Base-by-base conservation (phyloP, 2,113 vertebrate species). In the Dendropsophus ebraccatus region DNA sequence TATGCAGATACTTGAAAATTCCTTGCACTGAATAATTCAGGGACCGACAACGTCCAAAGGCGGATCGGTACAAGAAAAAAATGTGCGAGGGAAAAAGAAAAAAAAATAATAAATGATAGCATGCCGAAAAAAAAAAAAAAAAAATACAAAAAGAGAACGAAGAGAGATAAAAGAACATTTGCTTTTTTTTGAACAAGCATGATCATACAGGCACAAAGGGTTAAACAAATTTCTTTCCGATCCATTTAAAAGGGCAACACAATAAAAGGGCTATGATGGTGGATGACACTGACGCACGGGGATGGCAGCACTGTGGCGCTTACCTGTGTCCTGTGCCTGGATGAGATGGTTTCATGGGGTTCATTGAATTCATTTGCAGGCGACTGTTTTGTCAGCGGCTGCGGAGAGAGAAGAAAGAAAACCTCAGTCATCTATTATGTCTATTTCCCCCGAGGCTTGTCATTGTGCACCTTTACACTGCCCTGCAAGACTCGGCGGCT, bases 291-390 rank as follows among this genome's bases (percentile, higher is more conserved):
- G 45, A 3, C 5, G 25, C n/a, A 30, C 67, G 35, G 2, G 72
- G 23, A 49, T 47, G 21, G 1, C 23, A 1, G 2, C 9, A n/a
- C 7, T 14, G 9, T 25, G 47, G 25, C n/a, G 9, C 93, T 94
- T 93, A 98, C 97, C 97, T 95, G 91, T 97, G 97, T 89, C 96
- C 95, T 67, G 94, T 93, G 87, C 96, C 95, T 89, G 96, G 96
- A 92, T 97, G 94, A 89, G 94, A 94, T 88, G 96, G 95, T 96
- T 98, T 99, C 96, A 97, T 96, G 93, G 96, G 96, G 95, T 97
- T 97, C 95, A 97, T 96, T 93, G 94, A 95, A 95, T 94, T 97
- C 96, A 96, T 96, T 92, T 90, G 96, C 87, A 21, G 88, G 16
- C 11, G 82, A 84, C 67, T 70, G 72, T 74, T 11, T 81, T 9